Percentiles rank a stretch among this genome's conserved stretches.
phyloP scores from a whole-genome alignment of 2,113 vertebrate genomes.

The Cygnus buccinator region DNA sequence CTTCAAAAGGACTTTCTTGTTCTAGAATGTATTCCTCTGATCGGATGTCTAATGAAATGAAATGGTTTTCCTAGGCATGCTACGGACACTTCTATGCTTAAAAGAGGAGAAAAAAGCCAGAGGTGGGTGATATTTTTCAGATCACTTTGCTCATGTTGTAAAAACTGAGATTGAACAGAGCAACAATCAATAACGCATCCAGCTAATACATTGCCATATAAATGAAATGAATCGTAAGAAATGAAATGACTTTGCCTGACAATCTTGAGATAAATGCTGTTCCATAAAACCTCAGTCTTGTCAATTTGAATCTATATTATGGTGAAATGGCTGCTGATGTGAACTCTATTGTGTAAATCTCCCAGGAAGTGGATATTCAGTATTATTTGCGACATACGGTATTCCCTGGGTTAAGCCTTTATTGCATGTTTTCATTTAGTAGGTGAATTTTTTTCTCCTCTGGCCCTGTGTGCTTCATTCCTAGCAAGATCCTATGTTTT shows the following conservation, averaged over 20 bases:
- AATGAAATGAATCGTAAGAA: slow-evolving; percentile 74
- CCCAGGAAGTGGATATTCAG: not conserved
- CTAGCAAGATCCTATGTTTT: not conserved
- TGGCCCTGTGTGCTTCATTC: not conserved
- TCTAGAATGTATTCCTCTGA: not conserved
- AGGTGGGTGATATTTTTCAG: slow-evolving; percentile 50
- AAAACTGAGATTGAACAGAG: slow-evolving; percentile 68
- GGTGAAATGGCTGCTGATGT: slow-evolving; percentile 35
- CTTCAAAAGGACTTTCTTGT: not conserved
- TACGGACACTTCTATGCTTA: not conserved
- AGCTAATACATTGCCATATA: slow-evolving; percentile 62
- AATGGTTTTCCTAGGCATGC: not conserved
- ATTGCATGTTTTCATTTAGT: not conserved
- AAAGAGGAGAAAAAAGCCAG: not conserved
- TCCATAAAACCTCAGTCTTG: slow-evolving; percentile 41
- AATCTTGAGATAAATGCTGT: slow-evolving; percentile 62
- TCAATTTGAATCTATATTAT: slow-evolving; percentile 67
- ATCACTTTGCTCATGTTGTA: slow-evolving; percentile 25
- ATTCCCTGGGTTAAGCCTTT: not conserved
- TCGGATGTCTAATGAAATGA: not conserved
- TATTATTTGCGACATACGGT: slow-evolving; percentile 20
- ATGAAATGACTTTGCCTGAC: slow-evolving; percentile 68
- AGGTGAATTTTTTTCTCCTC: not conserved
- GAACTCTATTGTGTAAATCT: slow-evolving; percentile 61
- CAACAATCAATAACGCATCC: slow-evolving; percentile 72